Base-by-base conservation (phyloP, 2,797 vertebrate genomes). In the Tragelaphus oryx region DNA sequence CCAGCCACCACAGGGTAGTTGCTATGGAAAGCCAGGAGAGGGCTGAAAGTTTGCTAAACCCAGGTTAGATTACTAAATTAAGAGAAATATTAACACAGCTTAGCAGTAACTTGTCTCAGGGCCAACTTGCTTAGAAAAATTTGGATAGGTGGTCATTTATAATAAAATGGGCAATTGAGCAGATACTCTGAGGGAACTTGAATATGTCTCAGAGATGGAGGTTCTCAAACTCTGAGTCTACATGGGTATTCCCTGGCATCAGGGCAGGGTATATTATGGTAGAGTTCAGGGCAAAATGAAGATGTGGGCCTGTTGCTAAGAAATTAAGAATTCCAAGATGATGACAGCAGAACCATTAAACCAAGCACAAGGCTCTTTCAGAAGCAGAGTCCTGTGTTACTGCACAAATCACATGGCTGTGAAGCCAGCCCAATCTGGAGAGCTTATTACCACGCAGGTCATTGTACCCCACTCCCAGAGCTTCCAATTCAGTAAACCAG, bases 321-420 rank as follows among this genome's bases (percentile, higher is more conserved):
- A 83, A 80, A 84, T 37, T 81, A 88, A 59, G 68, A 96, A 92
- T 95, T 87, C 86, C 62, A 94, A 95, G 28, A 90, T 6, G 30
- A 76, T 54, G 48, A 89, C 3, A 96, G 50, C 33, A 88, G 50
- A 85, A 68, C 48, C 55, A 60, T 75, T 57, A 76, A 68, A 68
- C 2, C 62, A 80, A 86, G 46, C 16, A 94, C 50, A 59, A 59
- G 54, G 24, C 41, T 88, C 60, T 52, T 76, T 44, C 83, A 68
- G 54, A 65, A n/a, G 30, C 26, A 91, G 54, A n/a, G 30, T 71
- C 28, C 74, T 41, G 9, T 44, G 52, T 71, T 54, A 57, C 68
- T 28, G 6, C 14, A 75, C 11, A 33, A 22, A 8, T 41, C 20
- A 33, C 20, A 11, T 3, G 54, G 30, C 52, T 30, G 48, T 20